Percentiles rank a stretch among this genome's conserved stretches.
These are phyloP conservation scores for Melanotaenia boesemani DNA, from an alignment of 2,797 vertebrate species.

Conservation along the genomic window DNA sequence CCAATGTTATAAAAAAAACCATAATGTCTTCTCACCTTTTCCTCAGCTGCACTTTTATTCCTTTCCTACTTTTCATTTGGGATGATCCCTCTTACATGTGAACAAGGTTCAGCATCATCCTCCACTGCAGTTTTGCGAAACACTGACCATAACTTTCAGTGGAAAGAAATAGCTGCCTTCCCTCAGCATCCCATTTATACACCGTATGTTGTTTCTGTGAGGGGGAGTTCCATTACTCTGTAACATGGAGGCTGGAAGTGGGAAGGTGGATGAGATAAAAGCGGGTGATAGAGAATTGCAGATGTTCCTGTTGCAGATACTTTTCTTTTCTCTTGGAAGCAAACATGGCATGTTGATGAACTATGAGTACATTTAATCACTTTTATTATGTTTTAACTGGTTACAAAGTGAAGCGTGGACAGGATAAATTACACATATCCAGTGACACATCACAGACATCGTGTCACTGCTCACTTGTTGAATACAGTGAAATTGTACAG, in stretches of 20 bases:
- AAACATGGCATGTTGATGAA: conserved; percentile 67
- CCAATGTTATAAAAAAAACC: neutral
- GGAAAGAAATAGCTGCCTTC: conserved; percentile 74
- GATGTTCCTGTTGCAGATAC: conserved; percentile 50
- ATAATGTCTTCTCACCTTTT: conserved; percentile 29
- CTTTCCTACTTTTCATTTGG: conserved; percentile 55
- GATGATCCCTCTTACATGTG: conserved; percentile 73
- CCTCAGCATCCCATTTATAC: conserved; percentile 81
- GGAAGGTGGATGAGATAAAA: conserved; percentile 63
- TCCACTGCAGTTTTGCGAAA: conserved; percentile 74
- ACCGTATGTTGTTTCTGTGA: conserved; percentile 76
- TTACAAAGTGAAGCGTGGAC: conserved; percentile 53
- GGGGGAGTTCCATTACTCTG: conserved; percentile 77
- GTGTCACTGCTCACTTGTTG: conserved; percentile 43
- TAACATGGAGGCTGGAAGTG: conserved; percentile 67
- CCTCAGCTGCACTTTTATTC: conserved; percentile 1
- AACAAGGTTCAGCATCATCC: conserved; percentile 63
- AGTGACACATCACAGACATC: conserved; percentile 40
- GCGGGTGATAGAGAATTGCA: conserved; percentile 68
- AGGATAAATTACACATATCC: conserved; percentile 45
- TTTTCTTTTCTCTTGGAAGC: conserved; percentile 42
- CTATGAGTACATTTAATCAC: conserved; percentile 71
- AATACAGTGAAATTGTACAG: neutral
- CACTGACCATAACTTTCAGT: conserved; percentile 72
- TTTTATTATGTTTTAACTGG: conserved; percentile 69